phyloP scores from a whole-genome alignment of 1,140 invertebrate genomes.

The Drosophila ambigua region DNA sequence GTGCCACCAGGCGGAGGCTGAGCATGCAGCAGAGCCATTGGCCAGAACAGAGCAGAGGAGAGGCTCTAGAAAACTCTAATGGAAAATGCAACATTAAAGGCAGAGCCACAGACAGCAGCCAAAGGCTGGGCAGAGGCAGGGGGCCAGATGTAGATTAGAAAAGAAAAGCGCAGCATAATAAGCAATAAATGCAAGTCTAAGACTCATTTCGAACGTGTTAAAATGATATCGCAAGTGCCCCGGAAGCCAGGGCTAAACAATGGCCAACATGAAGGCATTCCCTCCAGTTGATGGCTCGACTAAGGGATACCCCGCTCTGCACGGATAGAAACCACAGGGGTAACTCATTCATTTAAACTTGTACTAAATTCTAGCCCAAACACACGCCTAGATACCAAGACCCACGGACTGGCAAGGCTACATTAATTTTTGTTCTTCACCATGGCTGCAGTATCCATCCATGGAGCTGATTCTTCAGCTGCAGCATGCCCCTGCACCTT shows the following conservation, averaged over 20 bases:
- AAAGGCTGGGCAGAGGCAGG: not conserved
- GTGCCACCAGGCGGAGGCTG: slow-evolving; percentile 1
- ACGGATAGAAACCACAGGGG: slow-evolving; percentile 14
- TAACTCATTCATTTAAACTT: not conserved
- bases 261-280: slow-evolving; percentile 3
- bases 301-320: too few relatives aligned
- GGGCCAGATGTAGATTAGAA: slow-evolving; percentile 58
- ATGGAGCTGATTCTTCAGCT: not conserved
- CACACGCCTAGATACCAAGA: too few relatives aligned
- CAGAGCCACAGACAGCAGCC: not conserved
- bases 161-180: slow-evolving; percentile 53
- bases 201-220: slow-evolving; percentile 47
- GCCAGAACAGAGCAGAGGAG: not conserved
- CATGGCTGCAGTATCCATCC: too few relatives aligned
- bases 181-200: slow-evolving; percentile 54
- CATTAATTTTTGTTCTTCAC: not conserved
- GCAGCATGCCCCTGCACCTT: not conserved
- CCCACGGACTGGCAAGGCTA: slow-evolving; percentile 12
- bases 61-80: not conserved
- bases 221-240: slow-evolving; percentile 41
- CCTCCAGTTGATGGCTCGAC: too few relatives aligned
- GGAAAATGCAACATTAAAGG: not conserved
- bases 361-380: too few relatives aligned
- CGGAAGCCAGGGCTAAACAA: slow-evolving; percentile 47
- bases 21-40: not conserved